Evolutionary conservation across 2,888 invertebrate genomes (phyloP), one percentile per base, ranked within the genome.

Genomic region (Xestia xanthographa): DNA sequence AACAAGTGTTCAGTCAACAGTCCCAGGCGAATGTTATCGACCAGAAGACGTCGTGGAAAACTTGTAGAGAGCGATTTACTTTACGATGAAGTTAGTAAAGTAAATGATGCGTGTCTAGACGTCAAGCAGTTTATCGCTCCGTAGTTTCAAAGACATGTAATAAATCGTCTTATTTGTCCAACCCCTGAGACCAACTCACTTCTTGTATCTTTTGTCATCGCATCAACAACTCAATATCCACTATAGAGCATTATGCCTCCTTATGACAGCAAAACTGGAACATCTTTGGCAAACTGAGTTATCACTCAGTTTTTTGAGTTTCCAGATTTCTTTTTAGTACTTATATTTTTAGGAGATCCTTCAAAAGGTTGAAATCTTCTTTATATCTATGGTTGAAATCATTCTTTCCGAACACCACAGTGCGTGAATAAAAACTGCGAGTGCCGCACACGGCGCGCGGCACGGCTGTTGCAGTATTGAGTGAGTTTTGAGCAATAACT

Each of bases 61-160:
- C 69, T 70, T 53, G 43, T 34, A 69, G 50, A 82, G n/a, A n/a
- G n/a, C 66, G 48, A 63, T 60, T 73, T 69, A 68, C 53, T 72
- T 65, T 62, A 72, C 26, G 69, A 86, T 83, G 71, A 70, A 79
- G 43, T 66, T 76, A 71, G 62, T 66, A 72, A 70, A 86, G 56
- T 62, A 74, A 74, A 83, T 86, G 66, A 66, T 70, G 77, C 70
- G 41, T 70, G 65, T 72, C 77, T 85, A 77, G 66, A 71, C 76
- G 56, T 48, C 56, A 53, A 48, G 34, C 66, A n/a, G 53, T 68
- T 69, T 69, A 72, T 72, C 68, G 66, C 65, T 41, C 41, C 34
- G 20, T 34, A 62, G n/a, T 75, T 41, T 62, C n/a, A 45, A 62
- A 60, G 43, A 6, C 62, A 62, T 58, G n/a, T 50, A 34, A 72